A percentile compares a stretch with the other conserved stretches of the same genome.
Evolutionary conservation across 2,113 vertebrate species (phyloP).

Genomic region (Leucopsar rothschildi): DNA sequence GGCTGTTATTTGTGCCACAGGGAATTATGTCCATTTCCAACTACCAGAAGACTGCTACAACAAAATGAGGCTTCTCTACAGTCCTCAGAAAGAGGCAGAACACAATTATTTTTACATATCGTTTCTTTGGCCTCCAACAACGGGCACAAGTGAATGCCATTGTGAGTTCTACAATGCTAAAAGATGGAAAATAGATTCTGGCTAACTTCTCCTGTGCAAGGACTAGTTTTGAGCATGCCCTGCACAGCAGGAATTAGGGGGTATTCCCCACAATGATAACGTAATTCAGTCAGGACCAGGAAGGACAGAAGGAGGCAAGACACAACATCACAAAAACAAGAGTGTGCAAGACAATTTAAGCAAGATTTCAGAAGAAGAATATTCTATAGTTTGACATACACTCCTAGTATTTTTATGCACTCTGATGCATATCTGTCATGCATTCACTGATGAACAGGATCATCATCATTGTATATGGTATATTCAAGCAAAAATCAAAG

Average conservation of each 20-base stretch:
- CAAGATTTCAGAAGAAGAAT: neutral
- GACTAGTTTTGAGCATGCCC: neutral
- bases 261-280: neutral
- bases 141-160: neutral
- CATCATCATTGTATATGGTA: neutral
- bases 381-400: neutral
- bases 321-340: neutral
- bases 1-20: neutral
- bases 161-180: neutral
- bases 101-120: accelerated
- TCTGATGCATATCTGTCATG: neutral
- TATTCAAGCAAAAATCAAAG: neutral
- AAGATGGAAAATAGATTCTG: neutral
- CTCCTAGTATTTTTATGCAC: neutral
- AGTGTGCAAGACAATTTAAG: neutral
- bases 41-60: neutral
- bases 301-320: neutral
- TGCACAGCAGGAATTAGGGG: neutral
- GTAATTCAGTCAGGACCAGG: neutral
- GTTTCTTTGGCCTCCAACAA: neutral
- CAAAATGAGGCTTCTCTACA: neutral
- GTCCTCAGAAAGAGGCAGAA: neutral
- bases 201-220: neutral
- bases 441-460: neutral
- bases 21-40: neutral